Percentiles rank a stretch among this genome's conserved stretches.
phyloP scores from a whole-genome alignment of 1,140 invertebrate genomes.

The Linepithema humile region DNA sequence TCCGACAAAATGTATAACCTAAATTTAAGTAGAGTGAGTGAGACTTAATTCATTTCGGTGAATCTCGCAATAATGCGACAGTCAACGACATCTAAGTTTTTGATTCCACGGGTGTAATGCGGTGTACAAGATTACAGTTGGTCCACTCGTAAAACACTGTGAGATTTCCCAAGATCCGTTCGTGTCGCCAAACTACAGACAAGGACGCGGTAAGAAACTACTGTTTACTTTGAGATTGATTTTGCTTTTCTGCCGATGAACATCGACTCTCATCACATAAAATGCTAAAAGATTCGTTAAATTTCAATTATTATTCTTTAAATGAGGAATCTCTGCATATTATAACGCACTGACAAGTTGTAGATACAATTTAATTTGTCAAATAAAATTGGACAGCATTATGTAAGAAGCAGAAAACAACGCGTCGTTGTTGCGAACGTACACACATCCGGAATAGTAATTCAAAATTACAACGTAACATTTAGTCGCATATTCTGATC shows the following conservation, averaged over 20 bases:
- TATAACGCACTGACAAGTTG: too few relatives aligned
- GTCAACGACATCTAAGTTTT: slow-evolving; percentile 38
- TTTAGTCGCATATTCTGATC: slow-evolving; percentile 9
- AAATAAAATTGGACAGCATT: not conserved
- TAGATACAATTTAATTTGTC: too few relatives aligned
- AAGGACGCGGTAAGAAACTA: slow-evolving; percentile 14
- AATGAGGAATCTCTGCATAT: too few relatives aligned
- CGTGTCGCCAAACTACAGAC: slow-evolving; percentile 51
- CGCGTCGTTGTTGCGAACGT: not conserved
- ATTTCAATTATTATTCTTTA: not conserved
- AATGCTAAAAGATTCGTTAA: not conserved
- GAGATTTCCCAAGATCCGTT: slow-evolving; percentile 64
- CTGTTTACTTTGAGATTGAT: slow-evolving; percentile 36
- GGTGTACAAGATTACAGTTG: slow-evolving; percentile 44
- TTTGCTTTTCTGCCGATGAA: not conserved
- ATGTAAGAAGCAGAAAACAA: not conserved
- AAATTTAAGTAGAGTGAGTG: not conserved
- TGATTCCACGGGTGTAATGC: slow-evolving; percentile 14
- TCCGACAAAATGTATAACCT: not conserved
- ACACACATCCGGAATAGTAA: not conserved
- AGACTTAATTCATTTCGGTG: slow-evolving; percentile 17
- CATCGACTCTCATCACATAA: not conserved
- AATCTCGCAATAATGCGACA: slow-evolving; percentile 15
- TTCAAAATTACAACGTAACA: slow-evolving; percentile 7
- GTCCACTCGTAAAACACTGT: slow-evolving; percentile 62